Base-by-base conservation (phyloP, 2,888 invertebrate genomes). In the Dryadula phaetusa region DNA sequence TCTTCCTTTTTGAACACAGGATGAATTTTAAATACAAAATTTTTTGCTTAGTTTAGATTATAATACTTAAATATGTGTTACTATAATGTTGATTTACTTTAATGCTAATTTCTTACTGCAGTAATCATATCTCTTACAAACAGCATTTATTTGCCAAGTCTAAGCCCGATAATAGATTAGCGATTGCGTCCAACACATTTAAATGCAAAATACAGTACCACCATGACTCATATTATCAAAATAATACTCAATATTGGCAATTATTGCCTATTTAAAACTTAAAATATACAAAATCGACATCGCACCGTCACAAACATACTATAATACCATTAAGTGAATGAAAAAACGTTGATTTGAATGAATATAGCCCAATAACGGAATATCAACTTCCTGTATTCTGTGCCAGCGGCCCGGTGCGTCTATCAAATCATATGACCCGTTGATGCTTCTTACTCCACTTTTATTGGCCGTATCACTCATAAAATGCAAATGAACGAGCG, bases 401-500 rank as follows among this genome's bases (percentile, higher is more conserved):
- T 82, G 83, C 80, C 82, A 84, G 81, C 81, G 79, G 82, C 83
- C 83, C 87, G 85, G 81, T 78, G 79, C 82, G 85, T 88, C 89
- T 87, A 85, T 88, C 90, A 88, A 86, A 84, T 81, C 81, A 85
- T 85, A 90, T 86, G 91, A 86, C 85, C 88, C 86, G 87, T 81
- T 87, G 82, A 90, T 90, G 90, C 84, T 82, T 91, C 92, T 91
- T 90, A 92, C 92, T 92, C 91, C 91, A 90, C 82, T 87, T 91
- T 92, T 92, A 92, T 92, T 87, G 90, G 84, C 86, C 89, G 90
- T 92, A 92, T 92, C 88, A 88, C 82, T 92, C 92, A 90, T 92
- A 92, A 92, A 92, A 92, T 92, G 90, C 88, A 92, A 92, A 92
- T 92, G 92, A 91, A 91, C 86, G 87, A 84, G 81, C 88, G 82